Conservation (phyloP, 2,113 vertebrate genomes). For the Prinia subflava region DNA sequence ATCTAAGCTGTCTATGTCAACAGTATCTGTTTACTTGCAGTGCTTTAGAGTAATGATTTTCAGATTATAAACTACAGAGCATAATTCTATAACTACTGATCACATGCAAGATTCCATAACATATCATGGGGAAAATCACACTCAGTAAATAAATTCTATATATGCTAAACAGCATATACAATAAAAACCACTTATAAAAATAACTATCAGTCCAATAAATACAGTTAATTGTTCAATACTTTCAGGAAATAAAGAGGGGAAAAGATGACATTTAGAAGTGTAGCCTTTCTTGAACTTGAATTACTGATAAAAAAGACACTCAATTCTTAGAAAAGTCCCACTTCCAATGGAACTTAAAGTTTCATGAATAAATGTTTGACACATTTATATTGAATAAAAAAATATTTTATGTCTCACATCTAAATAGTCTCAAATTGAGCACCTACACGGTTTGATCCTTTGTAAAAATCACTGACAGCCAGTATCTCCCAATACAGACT, state of each 20-base stretch:
- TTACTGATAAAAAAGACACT: neutral
- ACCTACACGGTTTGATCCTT: neutral
- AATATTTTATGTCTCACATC: neutral
- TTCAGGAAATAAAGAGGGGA: neutral
- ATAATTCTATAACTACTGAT: neutral
- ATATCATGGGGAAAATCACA: neutral
- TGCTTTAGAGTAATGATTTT: neutral
- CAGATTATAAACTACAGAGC: neutral
- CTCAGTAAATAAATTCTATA: neutral
- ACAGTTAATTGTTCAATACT: neutral
- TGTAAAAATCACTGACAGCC: neutral
- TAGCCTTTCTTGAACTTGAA: neutral
- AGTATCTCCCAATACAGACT: neutral
- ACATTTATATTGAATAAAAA: neutral
- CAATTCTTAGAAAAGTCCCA: neutral
- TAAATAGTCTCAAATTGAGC: neutral
- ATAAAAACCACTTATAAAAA: neutral
- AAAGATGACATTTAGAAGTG: neutral
- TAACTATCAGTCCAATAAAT: neutral
- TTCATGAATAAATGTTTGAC: neutral
- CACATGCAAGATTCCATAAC: neutral
- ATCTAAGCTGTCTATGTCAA: neutral
- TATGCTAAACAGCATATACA: neutral
- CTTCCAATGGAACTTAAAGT: neutral
- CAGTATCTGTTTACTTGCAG: neutral